Evolutionary conservation across 2,888 invertebrate genomes (phyloP).

Genomic region (Nomada fucata): DNA sequence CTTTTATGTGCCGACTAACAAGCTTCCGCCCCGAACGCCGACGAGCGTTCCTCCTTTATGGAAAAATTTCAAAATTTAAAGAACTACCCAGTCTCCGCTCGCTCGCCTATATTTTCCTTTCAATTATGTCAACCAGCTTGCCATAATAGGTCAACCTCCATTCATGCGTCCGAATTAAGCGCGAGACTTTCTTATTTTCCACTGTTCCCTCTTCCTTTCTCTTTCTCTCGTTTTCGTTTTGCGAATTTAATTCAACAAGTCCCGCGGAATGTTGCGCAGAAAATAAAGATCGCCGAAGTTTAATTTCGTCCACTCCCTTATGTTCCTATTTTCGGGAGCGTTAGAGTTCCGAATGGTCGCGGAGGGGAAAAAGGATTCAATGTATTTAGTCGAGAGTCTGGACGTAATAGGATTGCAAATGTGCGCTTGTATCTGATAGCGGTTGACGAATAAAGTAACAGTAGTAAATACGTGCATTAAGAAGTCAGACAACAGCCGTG

Average conservation of each 20-base stretch:
- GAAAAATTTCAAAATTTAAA: slow-evolving; percentile 40
- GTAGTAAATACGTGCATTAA: too few species aligned
- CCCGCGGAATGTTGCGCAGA: neutral
- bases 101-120: slow-evolving; percentile 9
- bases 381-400: too few species aligned
- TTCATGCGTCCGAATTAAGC: slow-evolving; percentile 11
- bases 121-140: slow-evolving; percentile 20
- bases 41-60: slow-evolving; percentile 22
- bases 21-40: slow-evolving; percentile 28
- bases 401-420: too few species aligned
- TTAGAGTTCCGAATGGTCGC: neutral
- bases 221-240: neutral
- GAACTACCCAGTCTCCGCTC: neutral
- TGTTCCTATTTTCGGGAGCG: neutral
- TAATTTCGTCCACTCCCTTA: neutral
- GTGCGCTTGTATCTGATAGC: too few species aligned
- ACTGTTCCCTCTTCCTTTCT: neutral
- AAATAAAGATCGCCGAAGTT: neutral
- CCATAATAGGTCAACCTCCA: slow-evolving; percentile 13
- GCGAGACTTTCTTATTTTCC: slow-evolving; percentile 7
- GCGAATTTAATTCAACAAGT: neutral
- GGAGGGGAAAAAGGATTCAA: neutral
- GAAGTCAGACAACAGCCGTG: too few species aligned
- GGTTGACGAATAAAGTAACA: too few species aligned
- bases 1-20: slow-evolving; percentile 44